phyloP scores from a whole-genome alignment of 2,797 vertebrate species.

The Arctocebus calabarensis region DNA sequence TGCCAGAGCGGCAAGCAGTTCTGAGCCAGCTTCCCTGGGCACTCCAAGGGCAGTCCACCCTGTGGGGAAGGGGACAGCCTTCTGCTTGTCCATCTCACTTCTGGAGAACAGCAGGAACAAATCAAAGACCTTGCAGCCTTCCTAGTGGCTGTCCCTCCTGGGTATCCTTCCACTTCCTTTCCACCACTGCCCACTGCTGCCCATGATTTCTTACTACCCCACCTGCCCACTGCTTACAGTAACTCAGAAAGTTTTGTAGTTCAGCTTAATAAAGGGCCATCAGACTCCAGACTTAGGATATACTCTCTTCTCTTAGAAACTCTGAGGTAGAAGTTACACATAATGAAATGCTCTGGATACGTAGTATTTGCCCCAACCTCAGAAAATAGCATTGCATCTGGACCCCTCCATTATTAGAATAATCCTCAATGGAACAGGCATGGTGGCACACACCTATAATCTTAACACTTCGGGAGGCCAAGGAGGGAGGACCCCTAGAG shows the following conservation, averaged over 20 bases:
- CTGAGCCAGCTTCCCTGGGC: neutral
- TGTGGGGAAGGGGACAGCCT: neutral
- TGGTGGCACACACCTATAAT: too few species aligned
- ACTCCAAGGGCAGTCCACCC: neutral
- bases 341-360: neutral
- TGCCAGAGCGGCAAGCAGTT: neutral
- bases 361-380: neutral
- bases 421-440: neutral
- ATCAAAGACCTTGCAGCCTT: neutral
- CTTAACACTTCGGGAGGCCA: too few species aligned
- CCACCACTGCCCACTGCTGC: neutral
- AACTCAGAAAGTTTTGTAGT: neutral
- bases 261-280: neutral
- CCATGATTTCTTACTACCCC: neutral
- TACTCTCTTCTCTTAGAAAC: neutral
- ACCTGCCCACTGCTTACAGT: neutral
- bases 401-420: conserved; percentile 34
- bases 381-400: neutral
- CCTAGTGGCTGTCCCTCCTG: neutral
- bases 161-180: neutral
- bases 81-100: neutral
- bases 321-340: neutral
- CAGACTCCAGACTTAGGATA: neutral
- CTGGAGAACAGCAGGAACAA: neutral
- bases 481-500: too few species aligned